Percentiles rank a stretch among this genome's conserved stretches.
phyloP scores from a whole-genome alignment of 1,140 invertebrate genomes.

The Chionoecetes opilio region DNA sequence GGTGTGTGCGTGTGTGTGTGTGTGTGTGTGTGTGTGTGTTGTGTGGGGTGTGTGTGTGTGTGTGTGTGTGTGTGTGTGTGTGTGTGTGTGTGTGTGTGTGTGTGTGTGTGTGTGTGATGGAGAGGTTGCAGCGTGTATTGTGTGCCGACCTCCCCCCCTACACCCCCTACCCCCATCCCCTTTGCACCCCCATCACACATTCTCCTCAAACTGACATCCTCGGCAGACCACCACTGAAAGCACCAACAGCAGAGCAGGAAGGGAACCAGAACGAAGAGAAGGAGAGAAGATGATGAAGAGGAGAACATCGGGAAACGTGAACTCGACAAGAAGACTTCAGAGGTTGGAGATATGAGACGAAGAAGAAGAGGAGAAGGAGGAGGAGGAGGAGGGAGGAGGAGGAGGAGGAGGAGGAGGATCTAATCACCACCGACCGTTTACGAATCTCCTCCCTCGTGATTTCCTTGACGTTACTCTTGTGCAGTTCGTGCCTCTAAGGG shows the following conservation, averaged over 20 bases:
- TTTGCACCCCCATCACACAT: background rate
- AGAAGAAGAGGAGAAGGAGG: background rate
- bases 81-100: slow-evolving; percentile 27
- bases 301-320: background rate
- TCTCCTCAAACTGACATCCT: background rate
- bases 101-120: slow-evolving; percentile 30
- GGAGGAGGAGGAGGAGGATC: slow-evolving; percentile 29
- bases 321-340: background rate
- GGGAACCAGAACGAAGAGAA: background rate
- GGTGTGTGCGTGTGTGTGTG: background rate
- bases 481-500: background rate
- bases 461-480: background rate
- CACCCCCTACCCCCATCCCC: background rate
- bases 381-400: background rate
- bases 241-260: background rate
- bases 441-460: background rate
- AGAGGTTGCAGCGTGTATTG: background rate
- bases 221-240: background rate
- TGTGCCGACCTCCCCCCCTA: background rate
- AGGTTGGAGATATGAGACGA: background rate
- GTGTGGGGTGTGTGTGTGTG: slow-evolving; percentile 5
- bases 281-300: background rate
- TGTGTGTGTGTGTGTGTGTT: background rate
- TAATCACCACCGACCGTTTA: slow-evolving; percentile 27
- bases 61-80: slow-evolving; percentile 27